A percentile compares a stretch with the other conserved stretches of the same genome.
Conservation (phyloP, 2,888 invertebrate genomes). For the Papilio demoleus region DNA sequence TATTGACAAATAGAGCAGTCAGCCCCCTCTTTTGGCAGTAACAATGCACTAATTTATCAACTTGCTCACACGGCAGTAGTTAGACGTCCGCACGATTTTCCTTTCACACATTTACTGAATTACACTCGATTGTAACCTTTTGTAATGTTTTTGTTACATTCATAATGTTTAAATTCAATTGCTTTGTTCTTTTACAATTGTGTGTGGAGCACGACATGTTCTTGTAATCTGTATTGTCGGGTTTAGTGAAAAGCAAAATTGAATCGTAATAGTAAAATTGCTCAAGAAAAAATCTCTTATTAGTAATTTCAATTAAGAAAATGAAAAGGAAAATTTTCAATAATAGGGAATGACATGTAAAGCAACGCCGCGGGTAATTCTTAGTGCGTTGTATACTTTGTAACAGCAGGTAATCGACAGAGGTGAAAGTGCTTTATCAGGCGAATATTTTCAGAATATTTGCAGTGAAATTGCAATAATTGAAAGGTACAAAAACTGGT, state of each 20-base stretch:
- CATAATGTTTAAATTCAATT: neutral
- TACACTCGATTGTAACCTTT: neutral
- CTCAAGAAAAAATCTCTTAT: too few relatives aligned
- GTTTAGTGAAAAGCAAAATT: too few relatives aligned
- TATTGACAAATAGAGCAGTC: neutral
- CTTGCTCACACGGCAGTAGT: neutral
- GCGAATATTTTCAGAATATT: conserved; percentile 31
- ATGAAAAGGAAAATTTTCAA: too few relatives aligned
- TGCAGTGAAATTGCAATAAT: conserved; percentile 38
- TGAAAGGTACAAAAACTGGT: conserved; percentile 23
- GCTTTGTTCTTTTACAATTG: neutral
- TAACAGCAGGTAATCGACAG: neutral
- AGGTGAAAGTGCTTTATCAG: conserved; percentile 30
- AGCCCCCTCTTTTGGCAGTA: neutral
- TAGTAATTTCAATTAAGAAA: too few relatives aligned
- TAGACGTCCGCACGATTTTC: neutral
- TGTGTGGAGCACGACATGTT: neutral
- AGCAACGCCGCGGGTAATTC: neutral
- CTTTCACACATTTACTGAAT: neutral
- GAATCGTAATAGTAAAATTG: too few relatives aligned
- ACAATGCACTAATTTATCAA: conserved; percentile 19
- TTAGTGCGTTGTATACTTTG: neutral
- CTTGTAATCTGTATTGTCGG: too few relatives aligned
- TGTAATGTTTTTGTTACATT: neutral
- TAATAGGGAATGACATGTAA: too few relatives aligned